A percentile compares a stretch with the other conserved stretches of the same genome.
These are phyloP conservation scores for Tragelaphus imberbis DNA, from an alignment of 2,113 vertebrate genomes.

Conservation along the genomic window DNA sequence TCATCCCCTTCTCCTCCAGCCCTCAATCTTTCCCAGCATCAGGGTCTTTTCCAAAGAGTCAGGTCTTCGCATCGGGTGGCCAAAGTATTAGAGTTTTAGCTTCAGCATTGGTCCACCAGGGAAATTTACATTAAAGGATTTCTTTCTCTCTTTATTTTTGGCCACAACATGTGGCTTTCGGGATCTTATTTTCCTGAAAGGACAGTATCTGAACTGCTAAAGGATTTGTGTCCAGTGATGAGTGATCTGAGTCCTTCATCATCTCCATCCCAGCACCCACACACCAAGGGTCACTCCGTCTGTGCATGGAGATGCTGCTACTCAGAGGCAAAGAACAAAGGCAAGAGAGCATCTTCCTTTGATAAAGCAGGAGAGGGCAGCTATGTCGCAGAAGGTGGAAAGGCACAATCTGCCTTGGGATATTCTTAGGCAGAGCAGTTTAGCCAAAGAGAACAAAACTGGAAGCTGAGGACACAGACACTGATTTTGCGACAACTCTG, in stretches of 20 bases:
- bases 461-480: not conserved
- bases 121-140: not conserved
- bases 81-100: not conserved
- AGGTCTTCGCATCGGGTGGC: not conserved
- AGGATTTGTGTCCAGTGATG: not conserved
- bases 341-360: not conserved
- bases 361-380: not conserved
- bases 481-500: rapidly evolving
- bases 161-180: not conserved
- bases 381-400: not conserved
- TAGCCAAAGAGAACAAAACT: not conserved
- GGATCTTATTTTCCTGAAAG: not conserved
- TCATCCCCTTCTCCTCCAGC: not conserved
- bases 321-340: not conserved
- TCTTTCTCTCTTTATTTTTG: not conserved
- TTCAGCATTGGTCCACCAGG: not conserved
- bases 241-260: rapidly evolving
- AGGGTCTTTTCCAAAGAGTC: not conserved
- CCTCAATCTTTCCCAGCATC: not conserved
- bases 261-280: not conserved
- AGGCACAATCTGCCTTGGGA: not conserved
- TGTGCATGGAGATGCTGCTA: rapidly evolving
- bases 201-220: not conserved
- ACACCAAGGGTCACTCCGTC: not conserved
- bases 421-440: not conserved